A percentile compares a stretch with the other conserved stretches of the same genome.
Conservation (phyloP, 2,113 vertebrate genomes). For the Sminthopsis crassicaudata region DNA sequence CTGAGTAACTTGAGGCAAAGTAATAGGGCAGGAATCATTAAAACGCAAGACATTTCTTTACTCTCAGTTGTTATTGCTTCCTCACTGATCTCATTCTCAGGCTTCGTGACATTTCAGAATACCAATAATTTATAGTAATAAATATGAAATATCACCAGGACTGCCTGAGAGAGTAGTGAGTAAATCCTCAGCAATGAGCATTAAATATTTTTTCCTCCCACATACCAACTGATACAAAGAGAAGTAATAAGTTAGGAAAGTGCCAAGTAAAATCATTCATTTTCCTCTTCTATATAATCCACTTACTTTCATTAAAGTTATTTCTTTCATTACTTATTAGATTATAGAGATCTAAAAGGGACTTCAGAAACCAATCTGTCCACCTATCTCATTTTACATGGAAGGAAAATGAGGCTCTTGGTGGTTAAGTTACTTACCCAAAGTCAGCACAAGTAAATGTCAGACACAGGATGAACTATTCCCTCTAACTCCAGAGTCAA, state of each 20-base stretch:
- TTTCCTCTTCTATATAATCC: not conserved
- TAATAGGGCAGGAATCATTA: not conserved
- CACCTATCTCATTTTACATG: not conserved
- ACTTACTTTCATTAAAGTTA: not conserved
- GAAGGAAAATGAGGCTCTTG: not conserved
- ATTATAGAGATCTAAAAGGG: not conserved
- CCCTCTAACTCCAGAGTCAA: not conserved
- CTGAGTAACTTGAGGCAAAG: slow-evolving; percentile 54
- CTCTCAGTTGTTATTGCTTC: not conserved
- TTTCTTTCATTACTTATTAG: not conserved
- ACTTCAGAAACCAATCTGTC: not conserved
- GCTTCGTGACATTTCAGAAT: not conserved
- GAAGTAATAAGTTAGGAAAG: not conserved
- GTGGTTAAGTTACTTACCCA: not conserved
- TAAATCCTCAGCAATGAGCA: slow-evolving; percentile 23
- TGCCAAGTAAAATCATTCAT: not conserved
- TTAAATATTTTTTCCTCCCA: not conserved
- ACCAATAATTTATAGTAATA: slow-evolving; percentile 34
- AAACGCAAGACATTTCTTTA: slow-evolving; percentile 9
- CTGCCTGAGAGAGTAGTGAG: not conserved
- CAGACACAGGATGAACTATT: not conserved
- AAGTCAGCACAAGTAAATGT: not conserved
- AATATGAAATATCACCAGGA: slow-evolving; percentile 45
- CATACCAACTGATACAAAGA: slow-evolving; percentile 4
- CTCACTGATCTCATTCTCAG: not conserved